Percentiles rank a stretch among this genome's conserved stretches.
Evolutionary conservation across 2,113 vertebrate genomes (phyloP).

Genomic region (Ailurus styani): DNA sequence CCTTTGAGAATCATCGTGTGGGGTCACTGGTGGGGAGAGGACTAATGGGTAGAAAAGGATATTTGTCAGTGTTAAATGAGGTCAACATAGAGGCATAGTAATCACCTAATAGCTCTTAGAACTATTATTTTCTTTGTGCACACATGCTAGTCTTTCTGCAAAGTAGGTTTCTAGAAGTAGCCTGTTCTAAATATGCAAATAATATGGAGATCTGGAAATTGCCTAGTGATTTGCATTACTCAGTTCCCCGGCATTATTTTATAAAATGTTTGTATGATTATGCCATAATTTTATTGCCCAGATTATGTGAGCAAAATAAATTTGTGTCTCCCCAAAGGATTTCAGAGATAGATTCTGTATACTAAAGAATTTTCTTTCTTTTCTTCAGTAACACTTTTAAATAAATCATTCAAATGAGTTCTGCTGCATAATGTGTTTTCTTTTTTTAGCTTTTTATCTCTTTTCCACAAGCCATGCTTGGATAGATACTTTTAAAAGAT

Average conservation of each 20-base stretch:
- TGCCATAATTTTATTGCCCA: conserved; percentile 72
- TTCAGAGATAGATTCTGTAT: conserved; percentile 60
- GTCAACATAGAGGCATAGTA: not conserved
- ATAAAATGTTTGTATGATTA: conserved; percentile 69
- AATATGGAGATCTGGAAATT: conserved; percentile 68
- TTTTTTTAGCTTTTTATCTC: conserved; percentile 52
- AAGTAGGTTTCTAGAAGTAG: conserved; percentile 53
- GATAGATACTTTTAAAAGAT: conserved; percentile 57
- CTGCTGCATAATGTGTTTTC: conserved; percentile 61
- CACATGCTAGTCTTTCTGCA: not conserved
- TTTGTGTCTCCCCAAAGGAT: conserved; percentile 65
- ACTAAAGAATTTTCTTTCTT: conserved; percentile 65
- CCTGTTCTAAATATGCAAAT: conserved; percentile 70
- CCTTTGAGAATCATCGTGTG: too few species aligned
- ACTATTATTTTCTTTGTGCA: not conserved
- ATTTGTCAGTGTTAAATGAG: not conserved
- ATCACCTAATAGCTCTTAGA: not conserved
- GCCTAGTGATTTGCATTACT: conserved; percentile 65
- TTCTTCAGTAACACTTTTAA: conserved; percentile 68
- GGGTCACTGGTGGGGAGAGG: not conserved
- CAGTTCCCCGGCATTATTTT: conserved; percentile 66
- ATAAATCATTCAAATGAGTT: conserved; percentile 73
- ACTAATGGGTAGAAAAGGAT: not conserved
- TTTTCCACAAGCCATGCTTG: conserved; percentile 52
- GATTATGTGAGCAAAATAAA: conserved; percentile 73